Evolutionary conservation across 1,140 invertebrate genomes (phyloP), one percentile per base, ranked within the genome.

Genomic region (Kradibia gibbosae): DNA sequence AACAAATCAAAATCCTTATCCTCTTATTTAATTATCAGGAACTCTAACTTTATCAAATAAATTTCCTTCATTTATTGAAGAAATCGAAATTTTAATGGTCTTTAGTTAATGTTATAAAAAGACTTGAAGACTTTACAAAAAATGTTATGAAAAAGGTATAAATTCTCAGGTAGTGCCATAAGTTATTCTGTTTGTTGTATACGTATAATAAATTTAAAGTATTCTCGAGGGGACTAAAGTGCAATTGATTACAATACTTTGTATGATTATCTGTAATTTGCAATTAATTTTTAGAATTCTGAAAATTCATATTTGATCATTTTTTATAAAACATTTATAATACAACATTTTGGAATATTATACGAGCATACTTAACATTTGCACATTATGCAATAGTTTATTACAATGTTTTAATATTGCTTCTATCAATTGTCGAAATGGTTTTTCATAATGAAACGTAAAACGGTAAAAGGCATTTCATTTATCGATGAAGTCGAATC

Each of bases 211-310:
- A 31, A 13, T 42, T 76, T 15, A 39, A 48, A 67, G 17, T 22
- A 60, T 65, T 77, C 65, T 2, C 15, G 15, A 45, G 36, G 45
- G 34, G 65, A 65, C 48, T 78, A 48, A 71, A 60, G 50, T 79
- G 67, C 78, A 79, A 72, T 79, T 79, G 77, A 71, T 71, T 42
- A 45, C 13, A 36, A 42, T 3, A 48, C 65, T 77, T 65, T 10
- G 55, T 74, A 48, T 13, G 31, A 3, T 48, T 50, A 48, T 72
- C 11, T 34, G 5, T 28, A 36, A 48, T 53, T 36, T 55, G 11
- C 34, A 34, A 20, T 34, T 73, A 73, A 34, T 71, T 20, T 4
- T 42, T 25, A 71, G 15, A 20, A 39, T 20, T 53, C 22, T 39
- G 39, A 65, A 36, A 65, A 36, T 1, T 22, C n/a, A 67, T 8